Evolutionary conservation across 2,797 vertebrate species (phyloP), one percentile per base, ranked within the genome.

Genomic region (Myotis vivesi): DNA sequence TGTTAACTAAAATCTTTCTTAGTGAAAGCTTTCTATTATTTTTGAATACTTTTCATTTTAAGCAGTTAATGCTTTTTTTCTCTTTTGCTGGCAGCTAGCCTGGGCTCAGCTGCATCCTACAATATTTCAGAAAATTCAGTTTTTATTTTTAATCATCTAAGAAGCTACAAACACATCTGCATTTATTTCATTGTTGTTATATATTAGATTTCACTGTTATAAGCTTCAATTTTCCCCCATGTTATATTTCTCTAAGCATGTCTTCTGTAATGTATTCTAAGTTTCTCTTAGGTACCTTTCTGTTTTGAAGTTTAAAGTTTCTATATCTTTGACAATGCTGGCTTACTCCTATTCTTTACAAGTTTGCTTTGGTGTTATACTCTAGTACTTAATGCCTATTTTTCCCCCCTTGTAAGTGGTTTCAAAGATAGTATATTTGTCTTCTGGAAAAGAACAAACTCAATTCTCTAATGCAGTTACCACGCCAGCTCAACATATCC

Each of bases 401-500:
- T 97, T 98, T 98, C 97, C 97, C 95, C 94, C 94, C 97, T 92
- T 73, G 83, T 97, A 98, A 98, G 97, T 98, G 97, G 97, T 97
- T 98, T 98, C 97, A 96, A 98, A 98, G 97, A 98, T 98, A 98
- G 98, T 98, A 97, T 98, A 98, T 98, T 98, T 98, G 98, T 98
- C 98, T 98, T 98, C 98, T 97, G 97, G 98, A 98, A 98, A 98
- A 97, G 98, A 98, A 98, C 98, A 98, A 98, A 98, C 97, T 98
- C 97, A 96, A 97, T 96, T 96, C 96, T 98, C 2, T 86, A 98
- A 98, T 95, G 97, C 96, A 97, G 97, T 98, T 97, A 97, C 97
- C 64, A 88, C 25, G 96, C 97, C 97, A 97, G 96, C 95, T 96
- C 96, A 97, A 94, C 95, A 96, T 98, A 96, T 97, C 98, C 98